Evolutionary conservation across 2,113 vertebrate genomes (phyloP).

Genomic region (Fregata magnificens): DNA sequence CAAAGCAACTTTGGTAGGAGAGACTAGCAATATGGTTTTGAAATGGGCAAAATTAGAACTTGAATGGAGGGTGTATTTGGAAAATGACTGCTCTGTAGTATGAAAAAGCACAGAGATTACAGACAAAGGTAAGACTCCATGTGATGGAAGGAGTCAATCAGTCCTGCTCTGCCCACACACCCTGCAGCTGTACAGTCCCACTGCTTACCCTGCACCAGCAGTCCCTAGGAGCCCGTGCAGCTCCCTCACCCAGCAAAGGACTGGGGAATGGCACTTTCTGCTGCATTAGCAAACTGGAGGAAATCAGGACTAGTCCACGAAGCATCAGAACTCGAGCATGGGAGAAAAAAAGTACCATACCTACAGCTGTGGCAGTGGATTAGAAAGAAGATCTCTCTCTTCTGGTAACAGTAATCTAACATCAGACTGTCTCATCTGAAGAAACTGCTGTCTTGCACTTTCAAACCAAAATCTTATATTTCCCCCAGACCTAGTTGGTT

Average conservation of each 20-base stretch:
- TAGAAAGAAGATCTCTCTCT: background rate
- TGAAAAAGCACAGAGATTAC: background rate
- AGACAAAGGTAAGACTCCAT: background rate
- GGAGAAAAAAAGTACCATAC: background rate
- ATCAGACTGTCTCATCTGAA: background rate
- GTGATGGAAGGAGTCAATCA: background rate
- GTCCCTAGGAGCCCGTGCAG: background rate
- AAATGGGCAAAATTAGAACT: background rate
- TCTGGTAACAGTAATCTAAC: background rate
- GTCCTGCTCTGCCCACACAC: background rate
- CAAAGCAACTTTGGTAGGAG: background rate
- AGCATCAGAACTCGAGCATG: fast-evolving
- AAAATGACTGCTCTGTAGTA: background rate
- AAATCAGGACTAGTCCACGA: fast-evolving
- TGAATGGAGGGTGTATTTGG: background rate
- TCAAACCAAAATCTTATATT: background rate
- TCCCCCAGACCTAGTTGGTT: background rate
- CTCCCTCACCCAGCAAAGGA: background rate
- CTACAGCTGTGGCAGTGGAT: fast-evolving
- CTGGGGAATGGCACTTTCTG: background rate
- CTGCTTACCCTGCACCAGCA: fast-evolving
- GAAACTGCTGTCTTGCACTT: background rate
- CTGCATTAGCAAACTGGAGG: background rate
- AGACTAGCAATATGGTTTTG: background rate
- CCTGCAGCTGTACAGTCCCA: too few relatives aligned